Conservation (phyloP, 2,797 vertebrate genomes). For the Ataeniobius toweri region DNA sequence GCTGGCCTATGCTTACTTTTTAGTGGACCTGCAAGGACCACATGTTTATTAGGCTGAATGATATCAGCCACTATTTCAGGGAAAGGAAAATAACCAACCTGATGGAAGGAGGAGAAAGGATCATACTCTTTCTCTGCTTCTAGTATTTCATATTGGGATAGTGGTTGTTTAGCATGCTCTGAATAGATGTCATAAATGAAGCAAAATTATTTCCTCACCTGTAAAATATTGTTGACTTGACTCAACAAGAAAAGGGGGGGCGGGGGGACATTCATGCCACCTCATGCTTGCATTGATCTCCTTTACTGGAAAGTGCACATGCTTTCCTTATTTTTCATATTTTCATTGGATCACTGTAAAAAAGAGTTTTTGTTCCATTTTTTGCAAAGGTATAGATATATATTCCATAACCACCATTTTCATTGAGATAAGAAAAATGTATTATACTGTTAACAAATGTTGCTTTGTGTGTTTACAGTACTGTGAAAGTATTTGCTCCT, state of each 20-base stretch:
- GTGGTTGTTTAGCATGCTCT: neutral
- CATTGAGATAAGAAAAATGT: neutral
- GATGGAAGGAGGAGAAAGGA: neutral
- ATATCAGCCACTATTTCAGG: neutral
- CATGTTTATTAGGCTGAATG: neutral
- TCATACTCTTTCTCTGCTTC: neutral
- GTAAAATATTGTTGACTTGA: neutral
- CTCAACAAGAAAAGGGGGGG: neutral
- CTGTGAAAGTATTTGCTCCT: neutral
- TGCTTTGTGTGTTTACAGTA: neutral
- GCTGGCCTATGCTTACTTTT: neutral
- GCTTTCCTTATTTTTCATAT: slow-evolving; percentile 5
- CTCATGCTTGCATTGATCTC: slow-evolving; percentile 14
- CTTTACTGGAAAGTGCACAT: neutral
- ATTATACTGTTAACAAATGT: neutral
- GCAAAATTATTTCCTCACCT: neutral
- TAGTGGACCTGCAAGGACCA: neutral
- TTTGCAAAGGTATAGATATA: neutral
- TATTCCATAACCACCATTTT: slow-evolving; percentile 4
- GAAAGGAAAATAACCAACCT: neutral
- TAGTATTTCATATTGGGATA: neutral
- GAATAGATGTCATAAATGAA: neutral
- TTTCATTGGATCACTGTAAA: slow-evolving; percentile 4
- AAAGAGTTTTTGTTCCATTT: too few species aligned
- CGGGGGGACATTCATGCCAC: slow-evolving; percentile 2